These are phyloP conservation scores for Chinchilla lanigera DNA, from an alignment of 2,113 vertebrate genomes.

Conservation along the genomic window DNA sequence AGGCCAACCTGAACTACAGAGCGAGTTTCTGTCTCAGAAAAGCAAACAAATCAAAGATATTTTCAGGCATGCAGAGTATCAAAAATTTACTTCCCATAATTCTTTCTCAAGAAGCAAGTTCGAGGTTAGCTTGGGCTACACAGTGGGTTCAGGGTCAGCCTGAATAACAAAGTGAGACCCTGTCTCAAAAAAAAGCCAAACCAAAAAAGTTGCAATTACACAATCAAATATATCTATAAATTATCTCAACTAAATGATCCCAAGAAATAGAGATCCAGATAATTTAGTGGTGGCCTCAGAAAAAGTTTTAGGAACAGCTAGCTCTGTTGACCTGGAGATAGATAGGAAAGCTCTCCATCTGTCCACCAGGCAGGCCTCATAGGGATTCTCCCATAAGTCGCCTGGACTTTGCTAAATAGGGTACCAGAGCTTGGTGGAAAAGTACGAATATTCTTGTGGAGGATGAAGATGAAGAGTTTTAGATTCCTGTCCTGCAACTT, in stretches of 20 bases:
- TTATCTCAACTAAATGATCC: not conserved
- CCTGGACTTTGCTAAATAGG: not conserved
- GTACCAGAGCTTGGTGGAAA: not conserved
- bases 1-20: not conserved
- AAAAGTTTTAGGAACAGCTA: not conserved
- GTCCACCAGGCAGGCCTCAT: not conserved
- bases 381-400: not conserved
- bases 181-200: not conserved
- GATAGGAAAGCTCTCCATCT: not conserved
- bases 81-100: not conserved
- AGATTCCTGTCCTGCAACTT: not conserved
- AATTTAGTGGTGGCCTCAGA: not conserved
- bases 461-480: not conserved
- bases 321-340: not conserved
- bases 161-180: not conserved
- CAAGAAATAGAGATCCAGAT: not conserved
- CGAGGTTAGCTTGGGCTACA: not conserved
- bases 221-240: constrained; percentile 17
- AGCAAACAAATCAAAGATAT: not conserved
- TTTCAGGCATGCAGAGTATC: not conserved
- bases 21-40: not conserved
- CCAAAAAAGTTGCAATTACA: not conserved
- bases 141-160: not conserved
- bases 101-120: not conserved
- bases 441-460: not conserved